Conservation (phyloP, 2,797 vertebrate genomes). For the Alca torda region DNA sequence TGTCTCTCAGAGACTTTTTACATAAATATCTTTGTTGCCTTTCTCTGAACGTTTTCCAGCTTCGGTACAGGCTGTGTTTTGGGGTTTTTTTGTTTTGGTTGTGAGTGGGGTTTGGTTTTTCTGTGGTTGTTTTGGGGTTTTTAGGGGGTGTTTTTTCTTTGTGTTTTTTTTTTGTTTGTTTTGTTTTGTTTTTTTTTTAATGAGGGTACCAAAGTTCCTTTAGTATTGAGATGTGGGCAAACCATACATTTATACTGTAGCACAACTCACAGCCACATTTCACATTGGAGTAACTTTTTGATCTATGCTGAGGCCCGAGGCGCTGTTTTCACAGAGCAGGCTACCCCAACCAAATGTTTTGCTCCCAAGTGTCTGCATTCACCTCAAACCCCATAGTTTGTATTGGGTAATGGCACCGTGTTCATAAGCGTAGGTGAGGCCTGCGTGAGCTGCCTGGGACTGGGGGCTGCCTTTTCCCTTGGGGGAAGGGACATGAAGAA, state of each 20-base stretch:
- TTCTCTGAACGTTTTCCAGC: background rate
- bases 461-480: background rate
- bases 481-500: too few relatives aligned
- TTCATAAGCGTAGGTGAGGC: rapidly evolving
- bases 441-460: background rate
- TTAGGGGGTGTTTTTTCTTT: too few relatives aligned
- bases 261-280: background rate
- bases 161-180: background rate
- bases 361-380: rapidly evolving
- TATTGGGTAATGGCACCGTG: background rate
- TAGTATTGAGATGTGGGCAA: background rate
- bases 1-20: background rate
- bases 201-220: background rate
- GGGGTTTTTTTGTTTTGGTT: background rate
- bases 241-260: background rate
- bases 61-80: background rate
- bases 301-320: background rate
- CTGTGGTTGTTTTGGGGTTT: too few relatives aligned
- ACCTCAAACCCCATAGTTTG: background rate
- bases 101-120: too few relatives aligned
- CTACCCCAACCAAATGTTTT: background rate
- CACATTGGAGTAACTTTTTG: background rate
- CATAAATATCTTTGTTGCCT: background rate
- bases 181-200: background rate
- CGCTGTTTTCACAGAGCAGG: background rate